These are phyloP conservation scores for Euproctis similis DNA, from an alignment of 2,888 invertebrate species.

Conservation along the genomic window DNA sequence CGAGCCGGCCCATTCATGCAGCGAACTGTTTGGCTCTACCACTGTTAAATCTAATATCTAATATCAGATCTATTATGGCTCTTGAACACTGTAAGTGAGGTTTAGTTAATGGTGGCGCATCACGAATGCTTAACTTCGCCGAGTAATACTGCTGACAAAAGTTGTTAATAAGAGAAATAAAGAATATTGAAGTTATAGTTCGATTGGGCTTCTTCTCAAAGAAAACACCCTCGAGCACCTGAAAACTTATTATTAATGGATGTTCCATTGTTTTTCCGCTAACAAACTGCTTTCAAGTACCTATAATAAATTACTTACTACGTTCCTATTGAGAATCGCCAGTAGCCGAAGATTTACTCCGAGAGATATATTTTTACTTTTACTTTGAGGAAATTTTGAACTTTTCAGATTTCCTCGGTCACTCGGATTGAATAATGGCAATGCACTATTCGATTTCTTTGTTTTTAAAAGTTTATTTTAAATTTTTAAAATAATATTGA, in stretches of 20 bases:
- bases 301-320: constrained; percentile 10
- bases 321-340: constrained; percentile 8
- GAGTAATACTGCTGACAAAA: too few species aligned
- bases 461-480: neutral
- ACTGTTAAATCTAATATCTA: too few species aligned
- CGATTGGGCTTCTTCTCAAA: neutral
- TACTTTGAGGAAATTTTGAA: constrained; percentile 1
- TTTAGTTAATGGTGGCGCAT: too few species aligned
- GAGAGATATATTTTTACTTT: constrained; percentile 3
- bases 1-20: too few species aligned
- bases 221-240: constrained; percentile 14
- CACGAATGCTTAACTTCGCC: too few species aligned
- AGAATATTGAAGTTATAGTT: too few species aligned
- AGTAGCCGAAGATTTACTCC: constrained; percentile 4
- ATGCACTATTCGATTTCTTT: neutral
- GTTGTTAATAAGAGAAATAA: too few species aligned
- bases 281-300: constrained; percentile 22
- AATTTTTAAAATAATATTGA: too few species aligned
- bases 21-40: too few species aligned
- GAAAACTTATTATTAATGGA: constrained; percentile 23
- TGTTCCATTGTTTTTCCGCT: constrained; percentile 19
- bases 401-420: constrained; percentile 1
- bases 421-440: constrained; percentile 1
- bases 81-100: too few species aligned
- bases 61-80: too few species aligned